Conservation (phyloP, 2,797 vertebrate genomes). For the Pangasius sanitwongsei region DNA sequence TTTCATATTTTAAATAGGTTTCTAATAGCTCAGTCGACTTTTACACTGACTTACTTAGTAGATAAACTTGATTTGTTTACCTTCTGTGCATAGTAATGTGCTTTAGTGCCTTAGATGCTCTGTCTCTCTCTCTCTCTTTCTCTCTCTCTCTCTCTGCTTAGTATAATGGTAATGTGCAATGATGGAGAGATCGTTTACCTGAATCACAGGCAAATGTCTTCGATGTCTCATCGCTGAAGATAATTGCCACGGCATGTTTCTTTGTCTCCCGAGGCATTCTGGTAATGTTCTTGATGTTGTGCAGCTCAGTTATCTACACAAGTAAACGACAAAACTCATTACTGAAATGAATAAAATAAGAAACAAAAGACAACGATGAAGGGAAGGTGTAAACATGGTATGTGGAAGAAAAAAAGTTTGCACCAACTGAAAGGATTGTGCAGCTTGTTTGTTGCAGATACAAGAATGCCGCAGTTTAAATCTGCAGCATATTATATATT, state of each 20-base stretch:
- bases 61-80: conserved; percentile 18
- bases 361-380: conserved; percentile 28
- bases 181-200: conserved; percentile 78
- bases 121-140: not conserved
- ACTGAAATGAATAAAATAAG: conserved; percentile 52
- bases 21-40: not conserved
- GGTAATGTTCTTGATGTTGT: conserved; percentile 97
- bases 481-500: not conserved
- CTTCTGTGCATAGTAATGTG: conserved; percentile 12
- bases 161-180: not conserved
- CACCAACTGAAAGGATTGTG: conserved; percentile 17
- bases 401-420: conserved; percentile 1
- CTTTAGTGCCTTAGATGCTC: not conserved
- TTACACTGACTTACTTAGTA: not conserved
- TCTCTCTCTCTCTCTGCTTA: not conserved
- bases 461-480: not conserved
- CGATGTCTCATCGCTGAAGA: conserved; percentile 96
- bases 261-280: conserved; percentile 97
- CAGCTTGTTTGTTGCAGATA: conserved; percentile 3
- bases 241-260: conserved; percentile 97
- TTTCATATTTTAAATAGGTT: conserved; percentile 1
- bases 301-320: conserved; percentile 94
- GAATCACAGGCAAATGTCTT: conserved; percentile 99
- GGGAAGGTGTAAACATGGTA: conserved; percentile 31
- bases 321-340: conserved; percentile 68